These are phyloP conservation scores for Barbus barbus DNA, from an alignment of 2,113 vertebrate species.

Conservation along the genomic window DNA sequence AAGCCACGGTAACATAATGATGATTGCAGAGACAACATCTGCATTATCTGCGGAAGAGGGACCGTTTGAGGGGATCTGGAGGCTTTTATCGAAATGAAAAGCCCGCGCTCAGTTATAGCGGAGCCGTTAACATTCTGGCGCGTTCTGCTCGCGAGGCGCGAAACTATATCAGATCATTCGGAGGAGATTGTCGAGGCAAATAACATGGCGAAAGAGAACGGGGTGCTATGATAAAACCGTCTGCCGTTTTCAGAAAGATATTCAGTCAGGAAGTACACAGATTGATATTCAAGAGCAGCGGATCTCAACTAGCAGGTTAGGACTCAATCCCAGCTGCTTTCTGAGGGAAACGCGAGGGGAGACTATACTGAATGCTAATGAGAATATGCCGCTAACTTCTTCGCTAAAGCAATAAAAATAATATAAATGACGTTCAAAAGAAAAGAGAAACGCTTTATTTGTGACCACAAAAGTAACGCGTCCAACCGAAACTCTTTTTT, in stretches of 20 bases:
- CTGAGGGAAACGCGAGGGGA: no score
- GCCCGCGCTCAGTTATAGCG: background rate
- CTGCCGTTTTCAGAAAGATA: background rate
- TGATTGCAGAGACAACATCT: conserved; percentile 21
- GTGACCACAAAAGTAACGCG: no score
- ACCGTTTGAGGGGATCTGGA: conserved; percentile 2
- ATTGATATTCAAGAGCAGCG: background rate
- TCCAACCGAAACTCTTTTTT: no score
- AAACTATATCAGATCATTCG: background rate
- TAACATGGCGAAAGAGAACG: background rate
- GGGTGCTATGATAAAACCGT: background rate
- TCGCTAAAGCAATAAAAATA: no score
- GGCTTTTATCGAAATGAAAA: conserved; percentile 48
- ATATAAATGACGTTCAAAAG: no score
- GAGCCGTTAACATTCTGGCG: background rate
- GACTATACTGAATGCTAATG: background rate
- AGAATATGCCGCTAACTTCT: background rate
- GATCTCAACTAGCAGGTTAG: background rate
- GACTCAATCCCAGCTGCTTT: no score
- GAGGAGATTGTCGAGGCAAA: conserved; percentile 3
- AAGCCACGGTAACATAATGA: conserved; percentile 15
- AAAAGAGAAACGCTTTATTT: no score
- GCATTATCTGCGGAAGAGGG: conserved; percentile 7
- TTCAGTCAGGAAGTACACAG: background rate
- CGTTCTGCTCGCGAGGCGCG: background rate